Base-by-base conservation (phyloP, 2,888 invertebrate species). In the Noctua janthe region DNA sequence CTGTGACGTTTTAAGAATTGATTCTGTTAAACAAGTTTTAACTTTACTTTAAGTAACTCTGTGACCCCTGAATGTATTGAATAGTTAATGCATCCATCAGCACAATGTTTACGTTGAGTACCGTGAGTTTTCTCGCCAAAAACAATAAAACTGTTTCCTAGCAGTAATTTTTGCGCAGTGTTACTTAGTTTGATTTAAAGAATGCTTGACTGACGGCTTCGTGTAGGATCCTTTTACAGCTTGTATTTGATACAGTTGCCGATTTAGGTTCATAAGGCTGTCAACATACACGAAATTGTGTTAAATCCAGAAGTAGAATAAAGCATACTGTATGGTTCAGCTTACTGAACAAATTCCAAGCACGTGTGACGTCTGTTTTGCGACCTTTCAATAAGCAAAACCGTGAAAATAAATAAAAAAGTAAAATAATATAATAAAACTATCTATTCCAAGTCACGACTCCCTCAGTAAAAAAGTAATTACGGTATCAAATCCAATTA, bases 401-500 rank as follows among this genome's bases (percentile, higher is more conserved):
- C 39, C 56, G 43, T 62, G 4, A 2, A n/a, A 70, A 39, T 54
- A 35, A 35, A 15, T 29, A 29, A 64, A 67, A 71, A 72, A 73
- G 47, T 23, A 35, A 59, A 51, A 76, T 66, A 59, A 66, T 35
- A 54, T 64, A 23, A 35, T 23, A 64, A 59, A 35, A 74, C 47
- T 75, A 67, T 79, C 74, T 73, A 71, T 62, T 49, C 4, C 15
- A 56, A 81, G 81, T 87, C 83, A 89, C 82, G 88, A 84, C 71
- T 72, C 35, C 20, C 15, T 51, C 8, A 71, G 20, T 54, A 80
- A 82, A 87, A 64, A 89, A 83, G 72, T 59, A 77, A 75, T 49
- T 76, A 78, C 29, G 66, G 39, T 69, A 84, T 77, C 74, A 43
- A 83, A 84, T 15, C 62, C 83, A 89, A 89, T 87, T 85, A 87